These are phyloP conservation scores for Monochamus alternatus DNA, from an alignment of 2,888 invertebrate genomes.

Conservation along the genomic window DNA sequence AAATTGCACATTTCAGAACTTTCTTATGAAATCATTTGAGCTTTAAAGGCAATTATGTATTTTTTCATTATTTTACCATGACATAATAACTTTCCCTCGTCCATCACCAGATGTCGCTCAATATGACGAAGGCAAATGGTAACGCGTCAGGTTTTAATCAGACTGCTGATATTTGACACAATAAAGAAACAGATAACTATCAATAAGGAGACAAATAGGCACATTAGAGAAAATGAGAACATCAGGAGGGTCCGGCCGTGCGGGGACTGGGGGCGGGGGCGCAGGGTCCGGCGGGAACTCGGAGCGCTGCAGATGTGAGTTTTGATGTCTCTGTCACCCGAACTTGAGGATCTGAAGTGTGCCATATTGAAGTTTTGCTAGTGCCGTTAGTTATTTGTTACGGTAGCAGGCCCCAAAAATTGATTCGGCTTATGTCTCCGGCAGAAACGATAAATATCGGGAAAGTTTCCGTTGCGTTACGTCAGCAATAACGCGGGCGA, in stretches of 20 bases:
- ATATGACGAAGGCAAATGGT: neutral
- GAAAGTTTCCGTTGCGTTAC: constrained; percentile 36
- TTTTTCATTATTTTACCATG: no score
- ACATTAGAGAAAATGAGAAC: constrained; percentile 55
- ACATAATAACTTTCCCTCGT: no score
- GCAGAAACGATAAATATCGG: constrained; percentile 53
- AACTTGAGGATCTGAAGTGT: constrained; percentile 67
- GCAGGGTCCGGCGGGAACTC: constrained; percentile 48
- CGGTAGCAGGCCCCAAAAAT: constrained; percentile 58
- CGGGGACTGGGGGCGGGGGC: neutral
- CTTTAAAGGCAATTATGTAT: no score
- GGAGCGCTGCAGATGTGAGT: constrained; percentile 60
- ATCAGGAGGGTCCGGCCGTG: constrained; percentile 50
- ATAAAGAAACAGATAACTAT: constrained; percentile 46
- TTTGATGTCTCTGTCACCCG: constrained; percentile 69
- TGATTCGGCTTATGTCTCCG: constrained; percentile 48
- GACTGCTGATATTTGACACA: constrained; percentile 14
- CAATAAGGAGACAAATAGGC: constrained; percentile 55
- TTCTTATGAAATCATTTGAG: no score
- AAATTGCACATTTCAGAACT: no score
- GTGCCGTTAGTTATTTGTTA: constrained; percentile 66
- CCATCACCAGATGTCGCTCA: constrained; percentile 34
- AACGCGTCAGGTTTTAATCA: constrained; percentile 10
- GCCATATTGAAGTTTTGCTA: constrained; percentile 69
- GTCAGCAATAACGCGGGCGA: constrained; percentile 34